These are phyloP conservation scores for Diaphora mendica DNA, from an alignment of 2,888 invertebrate species.

Conservation along the genomic window DNA sequence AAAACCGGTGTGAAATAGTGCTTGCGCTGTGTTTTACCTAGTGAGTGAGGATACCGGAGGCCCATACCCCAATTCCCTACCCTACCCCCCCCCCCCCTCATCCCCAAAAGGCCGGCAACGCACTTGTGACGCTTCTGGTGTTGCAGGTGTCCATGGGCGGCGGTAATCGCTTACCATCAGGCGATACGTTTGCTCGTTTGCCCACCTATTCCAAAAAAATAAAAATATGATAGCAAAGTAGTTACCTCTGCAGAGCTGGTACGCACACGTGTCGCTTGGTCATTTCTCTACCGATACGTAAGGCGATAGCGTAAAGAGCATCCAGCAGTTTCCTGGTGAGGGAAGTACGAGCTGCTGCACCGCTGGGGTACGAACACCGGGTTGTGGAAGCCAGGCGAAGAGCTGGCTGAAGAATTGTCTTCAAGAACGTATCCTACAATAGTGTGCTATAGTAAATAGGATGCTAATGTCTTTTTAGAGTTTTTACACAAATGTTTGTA, in stretches of 20 bases:
- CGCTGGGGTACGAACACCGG: constrained; percentile 93
- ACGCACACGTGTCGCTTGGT: constrained; percentile 91
- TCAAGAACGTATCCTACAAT: constrained; percentile 93
- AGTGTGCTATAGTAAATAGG: neutral
- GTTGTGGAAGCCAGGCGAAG: constrained; percentile 93
- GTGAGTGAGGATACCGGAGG: no score
- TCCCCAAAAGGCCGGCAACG: no score
- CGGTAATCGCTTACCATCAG: no score
- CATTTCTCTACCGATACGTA: constrained; percentile 92
- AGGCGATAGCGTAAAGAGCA: constrained; percentile 92
- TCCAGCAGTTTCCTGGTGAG: constrained; percentile 94
- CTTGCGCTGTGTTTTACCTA: no score
- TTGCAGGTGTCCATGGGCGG: no score
- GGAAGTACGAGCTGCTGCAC: constrained; percentile 90
- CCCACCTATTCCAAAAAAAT: no score
- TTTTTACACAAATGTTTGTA: neutral
- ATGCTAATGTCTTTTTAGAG: neutral
- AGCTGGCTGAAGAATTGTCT: constrained; percentile 93
- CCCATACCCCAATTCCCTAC: no score
- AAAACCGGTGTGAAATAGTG: no score
- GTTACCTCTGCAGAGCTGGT: constrained; percentile 81
- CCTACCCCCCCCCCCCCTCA: no score
- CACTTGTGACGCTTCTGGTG: no score
- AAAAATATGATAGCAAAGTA: neutral
- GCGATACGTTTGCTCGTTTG: no score